Percentiles rank a stretch among this genome's conserved stretches.
These are phyloP conservation scores for Latrodectus geometricus DNA, from an alignment of 1,140 invertebrate genomes.

Conservation along the genomic window DNA sequence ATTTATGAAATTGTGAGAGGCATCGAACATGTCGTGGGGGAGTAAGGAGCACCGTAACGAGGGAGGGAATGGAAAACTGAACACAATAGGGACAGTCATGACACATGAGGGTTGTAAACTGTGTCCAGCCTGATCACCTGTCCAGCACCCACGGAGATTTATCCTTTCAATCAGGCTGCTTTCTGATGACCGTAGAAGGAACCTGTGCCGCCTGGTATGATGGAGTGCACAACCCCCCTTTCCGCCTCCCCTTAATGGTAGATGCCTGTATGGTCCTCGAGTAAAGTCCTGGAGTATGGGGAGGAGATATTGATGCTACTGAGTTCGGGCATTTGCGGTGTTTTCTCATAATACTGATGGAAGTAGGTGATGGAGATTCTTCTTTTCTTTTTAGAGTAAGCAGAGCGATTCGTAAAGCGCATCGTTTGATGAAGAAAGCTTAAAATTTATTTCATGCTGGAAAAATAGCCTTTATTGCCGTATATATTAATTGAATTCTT, in stretches of 20 bases:
- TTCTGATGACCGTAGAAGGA: slow-evolving; percentile 45
- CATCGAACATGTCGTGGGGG: background rate
- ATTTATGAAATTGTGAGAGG: slow-evolving; percentile 45
- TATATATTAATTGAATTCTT: no score
- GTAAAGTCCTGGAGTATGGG: background rate
- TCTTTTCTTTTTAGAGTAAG: background rate
- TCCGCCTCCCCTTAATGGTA: slow-evolving; percentile 14
- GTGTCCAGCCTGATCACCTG: slow-evolving; percentile 52
- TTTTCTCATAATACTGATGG: slow-evolving; percentile 14
- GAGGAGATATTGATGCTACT: slow-evolving; percentile 34
- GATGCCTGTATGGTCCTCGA: background rate
- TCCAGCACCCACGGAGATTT: slow-evolving; percentile 48
- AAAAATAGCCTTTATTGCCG: no score
- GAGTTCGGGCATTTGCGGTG: slow-evolving; percentile 38
- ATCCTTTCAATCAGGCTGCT: slow-evolving; percentile 55
- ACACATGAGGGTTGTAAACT: slow-evolving; percentile 48
- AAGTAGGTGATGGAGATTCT: background rate
- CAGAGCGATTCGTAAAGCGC: no score
- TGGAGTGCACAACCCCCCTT: background rate
- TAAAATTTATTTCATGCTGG: no score
- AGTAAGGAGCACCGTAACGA: slow-evolving; percentile 28
- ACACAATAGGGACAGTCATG: slow-evolving; percentile 36
- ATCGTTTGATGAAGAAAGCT: no score
- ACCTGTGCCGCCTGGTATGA: slow-evolving; percentile 14
- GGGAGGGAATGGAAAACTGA: background rate